Percentiles rank a stretch among this genome's conserved stretches.
Conservation (phyloP, 2,797 vertebrate genomes). For the Pseudochromis fuscus region DNA sequence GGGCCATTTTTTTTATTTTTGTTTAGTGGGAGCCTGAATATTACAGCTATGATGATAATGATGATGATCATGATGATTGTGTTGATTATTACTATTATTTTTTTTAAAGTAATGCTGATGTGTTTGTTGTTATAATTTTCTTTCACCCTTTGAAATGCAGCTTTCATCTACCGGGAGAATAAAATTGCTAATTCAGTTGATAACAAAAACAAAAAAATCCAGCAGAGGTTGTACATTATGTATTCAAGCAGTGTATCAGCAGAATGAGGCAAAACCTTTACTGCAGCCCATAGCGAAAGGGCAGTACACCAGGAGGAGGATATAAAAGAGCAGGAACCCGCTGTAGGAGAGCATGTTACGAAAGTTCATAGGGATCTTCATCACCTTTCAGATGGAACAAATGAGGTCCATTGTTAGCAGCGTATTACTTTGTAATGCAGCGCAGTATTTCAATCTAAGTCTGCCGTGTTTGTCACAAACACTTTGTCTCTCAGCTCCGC, state of each 20-base stretch:
- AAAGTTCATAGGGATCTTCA: slow-evolving; percentile 72
- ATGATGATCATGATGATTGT: slow-evolving; percentile 35
- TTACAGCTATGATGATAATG: slow-evolving; percentile 47
- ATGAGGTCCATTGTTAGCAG: slow-evolving; percentile 47
- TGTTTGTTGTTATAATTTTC: slow-evolving; percentile 46
- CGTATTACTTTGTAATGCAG: slow-evolving; percentile 50
- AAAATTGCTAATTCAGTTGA: slow-evolving; percentile 37
- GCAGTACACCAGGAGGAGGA: slow-evolving; percentile 59
- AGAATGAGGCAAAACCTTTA: slow-evolving; percentile 69
- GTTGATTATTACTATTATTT: slow-evolving; percentile 1
- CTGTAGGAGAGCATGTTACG: slow-evolving; percentile 46
- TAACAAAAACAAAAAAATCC: slow-evolving; percentile 54
- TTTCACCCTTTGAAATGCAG: slow-evolving; percentile 40
- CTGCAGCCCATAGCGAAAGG: slow-evolving; percentile 70
- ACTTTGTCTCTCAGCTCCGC: slow-evolving; percentile 60
- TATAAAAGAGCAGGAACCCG: slow-evolving; percentile 61
- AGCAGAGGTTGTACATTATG: slow-evolving; percentile 57
- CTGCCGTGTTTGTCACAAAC: slow-evolving; percentile 62
- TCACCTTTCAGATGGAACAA: slow-evolving; percentile 68
- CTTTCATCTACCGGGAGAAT: slow-evolving; percentile 23
- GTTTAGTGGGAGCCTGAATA: slow-evolving; percentile 44
- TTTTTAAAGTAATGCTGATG: slow-evolving; percentile 33
- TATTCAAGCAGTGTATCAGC: slow-evolving; percentile 67
- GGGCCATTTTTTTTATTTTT: slow-evolving; percentile 38
- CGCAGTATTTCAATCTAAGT: slow-evolving; percentile 53